A percentile compares a stretch with the other conserved stretches of the same genome.
These are phyloP conservation scores for Dendrolimus pini DNA, from an alignment of 2,888 invertebrate genomes.

Conservation along the genomic window DNA sequence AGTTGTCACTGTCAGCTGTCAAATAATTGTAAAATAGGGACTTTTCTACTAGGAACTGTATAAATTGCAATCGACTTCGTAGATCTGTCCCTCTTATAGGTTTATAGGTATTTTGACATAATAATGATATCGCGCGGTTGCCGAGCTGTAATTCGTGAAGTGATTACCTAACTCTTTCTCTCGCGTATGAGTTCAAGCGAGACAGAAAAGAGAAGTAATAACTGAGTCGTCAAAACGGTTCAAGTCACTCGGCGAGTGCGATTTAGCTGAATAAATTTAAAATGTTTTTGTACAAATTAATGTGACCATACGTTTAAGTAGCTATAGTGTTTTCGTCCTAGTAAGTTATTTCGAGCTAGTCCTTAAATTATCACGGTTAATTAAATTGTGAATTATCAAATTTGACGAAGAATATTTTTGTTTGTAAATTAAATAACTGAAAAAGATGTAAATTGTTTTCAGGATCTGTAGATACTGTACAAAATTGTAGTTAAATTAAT, in stretches of 20 bases:
- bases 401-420: slow-evolving; percentile 21
- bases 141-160: neutral
- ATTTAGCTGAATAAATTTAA: slow-evolving; percentile 7
- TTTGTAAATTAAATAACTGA: slow-evolving; percentile 37
- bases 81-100: slow-evolving; percentile 31
- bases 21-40: slow-evolving; percentile 24
- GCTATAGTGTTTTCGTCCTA: slow-evolving; percentile 64
- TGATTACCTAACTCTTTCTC: neutral
- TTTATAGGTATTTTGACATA: slow-evolving; percentile 7
- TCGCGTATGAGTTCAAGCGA: no score
- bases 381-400: slow-evolving; percentile 26
- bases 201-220: no score
- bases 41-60: slow-evolving; percentile 56
- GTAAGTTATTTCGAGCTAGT: slow-evolving; percentile 72
- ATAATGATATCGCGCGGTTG: neutral
- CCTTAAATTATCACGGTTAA: slow-evolving; percentile 52
- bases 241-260: no score
- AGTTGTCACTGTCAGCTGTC: slow-evolving; percentile 28
- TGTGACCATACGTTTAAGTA: slow-evolving; percentile 60
- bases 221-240: no score
- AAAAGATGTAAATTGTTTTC: slow-evolving; percentile 46
- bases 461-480: slow-evolving; percentile 69
- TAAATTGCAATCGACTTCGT: slow-evolving; percentile 40
- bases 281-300: slow-evolving; percentile 61
- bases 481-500: slow-evolving; percentile 56